Evolutionary conservation across 2,888 invertebrate species (phyloP).

Genomic region (Thumatha senex): DNA sequence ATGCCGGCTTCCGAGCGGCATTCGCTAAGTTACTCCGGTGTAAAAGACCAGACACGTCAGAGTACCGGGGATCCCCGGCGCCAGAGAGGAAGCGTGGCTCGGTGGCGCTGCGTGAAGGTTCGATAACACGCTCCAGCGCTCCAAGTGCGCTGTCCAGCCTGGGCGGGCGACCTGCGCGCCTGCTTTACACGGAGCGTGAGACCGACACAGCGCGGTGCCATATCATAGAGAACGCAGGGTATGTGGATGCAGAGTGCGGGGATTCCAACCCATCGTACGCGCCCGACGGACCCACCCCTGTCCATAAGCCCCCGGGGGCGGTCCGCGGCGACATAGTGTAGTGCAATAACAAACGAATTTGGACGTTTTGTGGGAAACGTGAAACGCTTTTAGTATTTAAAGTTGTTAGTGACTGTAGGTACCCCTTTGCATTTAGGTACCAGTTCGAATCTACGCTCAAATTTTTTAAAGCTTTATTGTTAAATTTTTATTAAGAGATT

Average conservation of each 20-base stretch:
- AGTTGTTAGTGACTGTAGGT: slow-evolving; percentile 75
- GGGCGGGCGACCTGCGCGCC: slow-evolving; percentile 71
- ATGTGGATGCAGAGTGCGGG: slow-evolving; percentile 69
- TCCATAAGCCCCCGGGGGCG: slow-evolving; percentile 53
- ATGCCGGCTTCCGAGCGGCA: slow-evolving; percentile 89
- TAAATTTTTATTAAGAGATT: slow-evolving; percentile 74
- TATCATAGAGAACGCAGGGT: slow-evolving; percentile 79
- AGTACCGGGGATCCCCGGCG: slow-evolving; percentile 81
- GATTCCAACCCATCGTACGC: slow-evolving; percentile 77
- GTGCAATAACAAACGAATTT: slow-evolving; percentile 48
- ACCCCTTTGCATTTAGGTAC: slow-evolving; percentile 73
- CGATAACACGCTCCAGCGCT: slow-evolving; percentile 66
- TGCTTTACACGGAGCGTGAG: slow-evolving; percentile 67
- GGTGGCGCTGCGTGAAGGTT: slow-evolving; percentile 75
- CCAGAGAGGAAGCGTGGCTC: slow-evolving; percentile 80
- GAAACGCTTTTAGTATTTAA: slow-evolving; percentile 79
- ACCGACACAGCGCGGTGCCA: slow-evolving; percentile 70
- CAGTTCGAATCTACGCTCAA: slow-evolving; percentile 78
- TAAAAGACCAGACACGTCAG: slow-evolving; percentile 84
- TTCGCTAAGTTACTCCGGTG: slow-evolving; percentile 87
- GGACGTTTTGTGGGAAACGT: slow-evolving; percentile 77
- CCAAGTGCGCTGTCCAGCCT: slow-evolving; percentile 57
- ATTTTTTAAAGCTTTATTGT: slow-evolving; percentile 80
- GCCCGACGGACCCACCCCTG: slow-evolving; percentile 73
- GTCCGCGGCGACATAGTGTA: slow-evolving; percentile 58